Base-by-base conservation (phyloP, 2,797 vertebrate genomes). In the Sebastes hopkinsi region DNA sequence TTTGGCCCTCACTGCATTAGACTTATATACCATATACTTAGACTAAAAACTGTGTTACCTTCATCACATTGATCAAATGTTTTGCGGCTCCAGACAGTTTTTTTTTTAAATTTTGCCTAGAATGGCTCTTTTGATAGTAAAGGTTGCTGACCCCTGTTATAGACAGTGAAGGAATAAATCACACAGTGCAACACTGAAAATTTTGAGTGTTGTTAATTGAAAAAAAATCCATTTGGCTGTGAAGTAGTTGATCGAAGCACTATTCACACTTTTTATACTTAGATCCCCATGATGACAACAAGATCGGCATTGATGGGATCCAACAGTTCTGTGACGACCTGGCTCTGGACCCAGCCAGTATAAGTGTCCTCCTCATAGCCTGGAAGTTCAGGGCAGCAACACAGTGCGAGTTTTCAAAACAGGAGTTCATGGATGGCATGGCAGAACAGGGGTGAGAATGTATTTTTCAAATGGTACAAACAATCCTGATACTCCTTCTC, bases 211-310 rank as follows among this genome's bases (percentile, higher is more conserved):
- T 5, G 6, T 34, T 42, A 0, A 12, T 50, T 52, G 2, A 34
- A 34, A 29, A 22, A 52, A 1, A n/a, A 22, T 27, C 4, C 2
- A 14, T 55, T 34, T 46, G n/a, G 8, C 11, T 32, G 8, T 25
- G 5, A 46, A 23, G n/a, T 32, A 12, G n/a, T 65, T 3, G 27
- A 22, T 65, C 1, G 5, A 62, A 27, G 13, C n/a, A 7, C 34
- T 50, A 16, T 75, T 60, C 3, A 9, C 20, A 16, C 30, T 36
- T 64, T 4, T 20, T 32, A 16, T 16, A 3, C 75, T 42, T 86
- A 99, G 98, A 99, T 94, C 98, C 98, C 92, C 98, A 98, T 77
- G 98, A 99, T 95, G 98, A 98, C 94, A 98, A 99, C 94, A 99
- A 99, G 95, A 99, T 99, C 29, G 98, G 98, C 83, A 98, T 99